Evolutionary conservation across 2,888 invertebrate genomes (phyloP), one percentile per base, ranked within the genome.

Genomic region (Ophion slaviceki): DNA sequence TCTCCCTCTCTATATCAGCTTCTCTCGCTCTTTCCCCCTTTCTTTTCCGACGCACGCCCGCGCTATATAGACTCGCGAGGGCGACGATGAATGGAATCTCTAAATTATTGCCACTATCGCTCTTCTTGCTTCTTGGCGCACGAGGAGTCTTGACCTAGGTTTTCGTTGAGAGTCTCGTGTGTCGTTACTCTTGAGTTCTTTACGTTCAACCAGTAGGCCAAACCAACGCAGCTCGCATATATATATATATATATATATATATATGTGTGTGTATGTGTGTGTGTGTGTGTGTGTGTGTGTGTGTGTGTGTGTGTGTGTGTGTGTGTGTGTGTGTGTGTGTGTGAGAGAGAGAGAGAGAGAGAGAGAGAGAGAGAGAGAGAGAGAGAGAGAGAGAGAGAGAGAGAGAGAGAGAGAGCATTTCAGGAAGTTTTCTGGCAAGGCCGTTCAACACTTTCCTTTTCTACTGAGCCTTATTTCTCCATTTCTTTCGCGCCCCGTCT

Each of bases 71-170:
- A 78, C 78, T 75, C 76, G 75, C 80, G 68, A 76, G 75, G 78
- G 86, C 82, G 86, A 82, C 89, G 87, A 90, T 90, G 89, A 90
- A 90, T 89, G 88, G 88, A 87, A 87, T 88, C 88, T 88, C 83
- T 89, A 89, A 90, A 89, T 90, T 89, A 89, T 90, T 84, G 85
- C 88, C 86, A 75, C 87, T 82, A 89, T 89, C 86, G 86, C 80
- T 89, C 89, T 88, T 87, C 80, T 86, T 84, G 59, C 61, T 79
- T 57, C 82, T 80, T 72, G 79, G 59, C 57, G 70, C 40, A 75
- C 67, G 72, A 76, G 32, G 28, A 88, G 86, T 90, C 88, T 90
- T 90, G 90, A 90, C 90, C 90, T 88, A 89, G 87, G 88, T 84
- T 77, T 85, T 86, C 75, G 81, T 36, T 24, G 20, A 71, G 62